phyloP scores from a whole-genome alignment of 1,140 invertebrate genomes.

The Andricus grossulariae region DNA sequence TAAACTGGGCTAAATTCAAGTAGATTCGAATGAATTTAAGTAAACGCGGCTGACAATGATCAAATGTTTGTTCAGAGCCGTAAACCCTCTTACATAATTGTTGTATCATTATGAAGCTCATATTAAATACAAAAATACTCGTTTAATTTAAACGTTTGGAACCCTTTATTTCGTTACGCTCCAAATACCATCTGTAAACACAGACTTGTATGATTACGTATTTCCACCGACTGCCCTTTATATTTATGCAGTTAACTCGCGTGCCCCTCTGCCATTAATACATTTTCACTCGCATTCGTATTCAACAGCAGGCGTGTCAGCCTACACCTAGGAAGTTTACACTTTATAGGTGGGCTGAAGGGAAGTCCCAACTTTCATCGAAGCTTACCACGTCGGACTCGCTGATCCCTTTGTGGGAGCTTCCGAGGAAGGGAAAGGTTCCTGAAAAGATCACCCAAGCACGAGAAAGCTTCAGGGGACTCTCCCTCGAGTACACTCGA shows the following conservation, averaged over 20 bases:
- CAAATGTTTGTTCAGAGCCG: too few species aligned
- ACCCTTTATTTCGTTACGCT: not conserved
- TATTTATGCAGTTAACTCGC: constrained; percentile 15
- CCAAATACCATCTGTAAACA: not conserved
- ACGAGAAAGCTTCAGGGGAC: constrained; percentile 36
- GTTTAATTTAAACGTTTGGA: not conserved
- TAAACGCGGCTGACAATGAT: too few species aligned
- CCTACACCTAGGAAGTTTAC: constrained; percentile 25
- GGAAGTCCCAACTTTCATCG: constrained; percentile 18
- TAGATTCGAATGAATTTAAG: too few species aligned
- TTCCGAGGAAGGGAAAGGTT: constrained; percentile 31
- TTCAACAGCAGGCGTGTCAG: not conserved
- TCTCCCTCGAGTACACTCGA: constrained; percentile 27
- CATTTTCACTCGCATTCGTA: constrained; percentile 14
- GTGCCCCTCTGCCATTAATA: constrained; percentile 20
- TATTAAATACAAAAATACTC: not conserved
- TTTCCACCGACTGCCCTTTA: not conserved
- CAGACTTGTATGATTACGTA: not conserved
- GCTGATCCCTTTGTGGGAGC: constrained; percentile 38
- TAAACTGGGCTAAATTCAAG: too few species aligned
- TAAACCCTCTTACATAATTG: too few species aligned
- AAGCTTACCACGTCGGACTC: constrained; percentile 21
- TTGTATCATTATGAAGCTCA: too few species aligned
- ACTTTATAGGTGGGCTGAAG: constrained; percentile 22
- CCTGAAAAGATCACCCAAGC: constrained; percentile 40